phyloP scores from a whole-genome alignment of 1,140 invertebrate genomes.

The Nasonia giraulti region DNA sequence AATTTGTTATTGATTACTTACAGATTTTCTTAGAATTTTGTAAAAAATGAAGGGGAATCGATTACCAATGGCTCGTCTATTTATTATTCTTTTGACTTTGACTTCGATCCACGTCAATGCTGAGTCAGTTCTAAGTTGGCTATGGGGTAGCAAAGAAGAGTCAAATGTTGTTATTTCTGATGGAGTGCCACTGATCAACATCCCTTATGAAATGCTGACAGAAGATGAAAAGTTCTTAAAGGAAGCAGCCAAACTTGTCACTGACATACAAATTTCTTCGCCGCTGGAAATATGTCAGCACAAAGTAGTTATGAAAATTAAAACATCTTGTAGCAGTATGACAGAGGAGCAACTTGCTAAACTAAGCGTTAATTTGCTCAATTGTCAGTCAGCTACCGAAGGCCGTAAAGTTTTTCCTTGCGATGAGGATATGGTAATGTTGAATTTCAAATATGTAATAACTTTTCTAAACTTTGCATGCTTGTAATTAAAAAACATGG shows the following conservation, averaged over 20 bases:
- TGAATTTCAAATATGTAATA: slow-evolving; percentile 37
- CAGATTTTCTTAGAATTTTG: neutral
- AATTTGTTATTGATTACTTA: neutral
- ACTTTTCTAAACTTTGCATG: neutral
- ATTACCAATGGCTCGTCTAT: neutral
- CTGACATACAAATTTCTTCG: slow-evolving; percentile 75
- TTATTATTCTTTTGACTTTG: slow-evolving; percentile 8
- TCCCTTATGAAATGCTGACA: slow-evolving; percentile 78
- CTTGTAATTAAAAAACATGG: no score
- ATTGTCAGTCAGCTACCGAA: slow-evolving; percentile 81
- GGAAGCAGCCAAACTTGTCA: slow-evolving; percentile 76
- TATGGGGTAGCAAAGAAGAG: slow-evolving; percentile 63
- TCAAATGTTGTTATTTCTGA: slow-evolving; percentile 57
- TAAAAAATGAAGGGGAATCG: neutral
- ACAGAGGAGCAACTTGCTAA: slow-evolving; percentile 82
- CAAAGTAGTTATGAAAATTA: slow-evolving; percentile 78
- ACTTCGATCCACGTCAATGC: slow-evolving; percentile 27
- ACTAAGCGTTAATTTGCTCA: slow-evolving; percentile 81
- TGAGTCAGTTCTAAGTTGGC: slow-evolving; percentile 66
- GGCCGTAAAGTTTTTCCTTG: slow-evolving; percentile 78
- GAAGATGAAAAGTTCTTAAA: slow-evolving; percentile 81
- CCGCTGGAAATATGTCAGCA: slow-evolving; percentile 81
- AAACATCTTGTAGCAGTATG: slow-evolving; percentile 76
- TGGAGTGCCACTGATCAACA: slow-evolving; percentile 66
- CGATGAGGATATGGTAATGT: slow-evolving; percentile 77